These are phyloP conservation scores for Doryteuthis pealeii DNA, from an alignment of 1,140 invertebrate genomes.

Conservation along the genomic window DNA sequence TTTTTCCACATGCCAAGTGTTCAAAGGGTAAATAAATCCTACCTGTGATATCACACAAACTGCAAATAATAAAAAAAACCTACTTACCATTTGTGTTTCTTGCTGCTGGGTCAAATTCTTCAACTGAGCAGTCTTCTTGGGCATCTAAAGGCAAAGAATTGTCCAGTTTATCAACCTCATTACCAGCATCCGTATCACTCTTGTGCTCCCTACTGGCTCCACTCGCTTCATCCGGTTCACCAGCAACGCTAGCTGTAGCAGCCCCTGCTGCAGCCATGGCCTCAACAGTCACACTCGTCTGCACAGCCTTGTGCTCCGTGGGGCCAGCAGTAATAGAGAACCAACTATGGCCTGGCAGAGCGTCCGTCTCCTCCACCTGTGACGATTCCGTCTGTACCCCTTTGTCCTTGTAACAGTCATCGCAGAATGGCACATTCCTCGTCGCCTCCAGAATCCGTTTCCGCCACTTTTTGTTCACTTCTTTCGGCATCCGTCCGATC, in stretches of 20 bases:
- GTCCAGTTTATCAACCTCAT: too few relatives aligned
- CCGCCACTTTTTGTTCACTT: constrained; percentile 5
- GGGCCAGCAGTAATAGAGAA: not conserved
- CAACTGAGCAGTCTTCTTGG: not conserved
- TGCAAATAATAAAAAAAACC: too few relatives aligned
- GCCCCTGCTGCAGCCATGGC: too few relatives aligned
- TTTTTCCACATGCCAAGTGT: too few relatives aligned
- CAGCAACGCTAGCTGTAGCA: too few relatives aligned
- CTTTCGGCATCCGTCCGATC: not conserved
- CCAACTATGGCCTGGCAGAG: not conserved
- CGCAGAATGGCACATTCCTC: not conserved
- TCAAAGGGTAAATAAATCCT: too few relatives aligned
- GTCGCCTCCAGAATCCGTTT: constrained; percentile 8
- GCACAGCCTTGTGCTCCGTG: not conserved
- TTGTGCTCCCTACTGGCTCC: too few relatives aligned
- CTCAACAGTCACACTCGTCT: not conserved
- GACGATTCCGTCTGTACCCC: not conserved
- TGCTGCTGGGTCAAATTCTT: not conserved
- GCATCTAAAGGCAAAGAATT: too few relatives aligned
- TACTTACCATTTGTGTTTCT: not conserved
- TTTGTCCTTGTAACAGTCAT: not conserved
- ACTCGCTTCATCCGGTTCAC: too few relatives aligned
- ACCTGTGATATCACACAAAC: too few relatives aligned
- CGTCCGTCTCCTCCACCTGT: not conserved
- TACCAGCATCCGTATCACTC: too few relatives aligned